These are phyloP conservation scores for Melikaiella ostensackeni DNA, from an alignment of 2,888 invertebrate species.

Conservation along the genomic window DNA sequence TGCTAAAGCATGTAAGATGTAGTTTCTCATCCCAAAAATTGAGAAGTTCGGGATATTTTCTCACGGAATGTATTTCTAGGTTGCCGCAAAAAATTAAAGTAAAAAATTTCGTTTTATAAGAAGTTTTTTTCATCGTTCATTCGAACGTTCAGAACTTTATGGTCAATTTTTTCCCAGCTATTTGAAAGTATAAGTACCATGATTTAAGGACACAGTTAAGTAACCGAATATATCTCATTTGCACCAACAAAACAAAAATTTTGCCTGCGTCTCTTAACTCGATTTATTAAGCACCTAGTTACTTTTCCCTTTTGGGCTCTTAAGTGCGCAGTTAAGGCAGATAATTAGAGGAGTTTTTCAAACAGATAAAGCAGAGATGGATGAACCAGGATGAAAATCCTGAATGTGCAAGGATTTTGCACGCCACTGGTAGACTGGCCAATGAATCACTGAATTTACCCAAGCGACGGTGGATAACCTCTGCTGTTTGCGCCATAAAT, in stretches of 20 bases:
- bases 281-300: constrained; percentile 18
- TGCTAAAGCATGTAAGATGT: too few species aligned
- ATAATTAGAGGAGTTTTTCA: constrained; percentile 38
- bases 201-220: not conserved
- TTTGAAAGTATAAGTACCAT: not conserved
- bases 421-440: constrained; percentile 46
- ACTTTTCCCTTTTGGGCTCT: constrained; percentile 33
- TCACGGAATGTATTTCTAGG: too few species aligned
- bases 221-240: not conserved
- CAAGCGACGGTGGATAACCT: constrained; percentile 68
- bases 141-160: too few species aligned
- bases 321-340: constrained; percentile 31
- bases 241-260: not conserved
- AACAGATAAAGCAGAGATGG: constrained; percentile 37
- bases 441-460: constrained; percentile 73
- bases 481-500: constrained; percentile 71
- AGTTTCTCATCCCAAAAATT: too few species aligned
- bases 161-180: not conserved
- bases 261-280: not conserved
- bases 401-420: constrained; percentile 39
- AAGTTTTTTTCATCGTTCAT: too few species aligned
- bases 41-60: too few species aligned
- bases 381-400: constrained; percentile 35
- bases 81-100: too few species aligned
- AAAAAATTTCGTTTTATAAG: too few species aligned